Percentiles rank a stretch among this genome's conserved stretches.
These are phyloP conservation scores for Zonitis immaculata DNA, from an alignment of 2,888 invertebrate genomes.

Conservation along the genomic window DNA sequence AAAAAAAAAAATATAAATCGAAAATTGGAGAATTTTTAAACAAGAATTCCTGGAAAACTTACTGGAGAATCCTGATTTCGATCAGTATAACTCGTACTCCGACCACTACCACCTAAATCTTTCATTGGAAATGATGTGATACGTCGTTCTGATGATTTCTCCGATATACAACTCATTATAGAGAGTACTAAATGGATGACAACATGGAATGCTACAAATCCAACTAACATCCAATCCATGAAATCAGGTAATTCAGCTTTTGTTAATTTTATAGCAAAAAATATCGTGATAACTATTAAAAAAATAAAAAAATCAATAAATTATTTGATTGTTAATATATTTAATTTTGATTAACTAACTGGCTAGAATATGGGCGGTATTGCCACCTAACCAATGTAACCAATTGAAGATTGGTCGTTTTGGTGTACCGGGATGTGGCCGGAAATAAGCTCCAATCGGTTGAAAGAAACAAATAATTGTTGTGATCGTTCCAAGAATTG, in stretches of 20 bases:
- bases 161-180: slow-evolving; percentile 71
- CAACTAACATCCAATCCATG: slow-evolving; percentile 84
- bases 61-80: slow-evolving; percentile 75
- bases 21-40: slow-evolving; percentile 9
- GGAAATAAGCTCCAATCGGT: slow-evolving; percentile 80
- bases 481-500: slow-evolving; percentile 75
- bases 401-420: slow-evolving; percentile 84
- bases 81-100: slow-evolving; percentile 61
- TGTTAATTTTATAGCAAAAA: slow-evolving; percentile 81
- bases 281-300: slow-evolving; percentile 89
- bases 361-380: slow-evolving; percentile 79
- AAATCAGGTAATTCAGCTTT: slow-evolving; percentile 84
- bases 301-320: too few species aligned
- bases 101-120: slow-evolving; percentile 65
- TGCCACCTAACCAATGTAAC: slow-evolving; percentile 86
- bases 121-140: slow-evolving; percentile 83
- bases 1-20: slow-evolving; percentile 44
- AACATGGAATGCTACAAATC: slow-evolving; percentile 86
- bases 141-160: slow-evolving; percentile 65
- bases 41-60: slow-evolving; percentile 39
- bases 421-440: slow-evolving; percentile 79
- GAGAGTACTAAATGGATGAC: slow-evolving; percentile 80
- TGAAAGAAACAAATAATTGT: slow-evolving; percentile 77
- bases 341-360: too few species aligned
- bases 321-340: too few species aligned